Evolutionary conservation across 2,797 vertebrate genomes (phyloP).

Genomic region (Gallinago stenura): DNA sequence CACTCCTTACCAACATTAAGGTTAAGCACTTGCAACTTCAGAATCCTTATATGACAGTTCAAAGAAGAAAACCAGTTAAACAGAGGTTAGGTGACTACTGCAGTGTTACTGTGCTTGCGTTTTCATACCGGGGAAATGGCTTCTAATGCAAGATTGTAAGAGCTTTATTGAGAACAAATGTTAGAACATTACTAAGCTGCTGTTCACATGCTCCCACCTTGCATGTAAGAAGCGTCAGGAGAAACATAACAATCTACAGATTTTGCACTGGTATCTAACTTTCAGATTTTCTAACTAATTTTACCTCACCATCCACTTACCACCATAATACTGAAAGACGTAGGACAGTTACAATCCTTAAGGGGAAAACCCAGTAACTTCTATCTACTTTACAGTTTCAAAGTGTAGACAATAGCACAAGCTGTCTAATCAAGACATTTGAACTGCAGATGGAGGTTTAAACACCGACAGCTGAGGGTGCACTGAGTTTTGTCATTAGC

Average conservation of each 20-base stretch:
- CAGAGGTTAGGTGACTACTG: neutral
- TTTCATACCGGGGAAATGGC: neutral
- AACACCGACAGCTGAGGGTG: accelerated
- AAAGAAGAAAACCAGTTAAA: neutral
- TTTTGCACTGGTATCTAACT: neutral
- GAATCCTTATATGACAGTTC: neutral
- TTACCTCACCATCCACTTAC: neutral
- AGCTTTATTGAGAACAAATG: neutral
- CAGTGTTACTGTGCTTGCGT: neutral
- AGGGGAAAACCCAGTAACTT: neutral
- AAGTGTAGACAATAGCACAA: neutral
- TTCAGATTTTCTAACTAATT: neutral
- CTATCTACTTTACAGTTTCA: neutral
- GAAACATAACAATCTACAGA: neutral
- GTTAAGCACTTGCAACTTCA: neutral
- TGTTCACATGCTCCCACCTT: neutral
- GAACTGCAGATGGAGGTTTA: neutral
- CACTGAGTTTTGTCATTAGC: neutral
- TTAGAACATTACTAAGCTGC: neutral
- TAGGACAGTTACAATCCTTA: neutral
- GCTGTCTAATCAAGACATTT: accelerated
- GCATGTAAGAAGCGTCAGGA: neutral
- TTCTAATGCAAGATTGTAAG: neutral
- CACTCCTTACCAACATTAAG: neutral
- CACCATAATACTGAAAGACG: neutral